Conservation (phyloP, 2,797 vertebrate genomes). For the Acestrorhynchus altus region DNA sequence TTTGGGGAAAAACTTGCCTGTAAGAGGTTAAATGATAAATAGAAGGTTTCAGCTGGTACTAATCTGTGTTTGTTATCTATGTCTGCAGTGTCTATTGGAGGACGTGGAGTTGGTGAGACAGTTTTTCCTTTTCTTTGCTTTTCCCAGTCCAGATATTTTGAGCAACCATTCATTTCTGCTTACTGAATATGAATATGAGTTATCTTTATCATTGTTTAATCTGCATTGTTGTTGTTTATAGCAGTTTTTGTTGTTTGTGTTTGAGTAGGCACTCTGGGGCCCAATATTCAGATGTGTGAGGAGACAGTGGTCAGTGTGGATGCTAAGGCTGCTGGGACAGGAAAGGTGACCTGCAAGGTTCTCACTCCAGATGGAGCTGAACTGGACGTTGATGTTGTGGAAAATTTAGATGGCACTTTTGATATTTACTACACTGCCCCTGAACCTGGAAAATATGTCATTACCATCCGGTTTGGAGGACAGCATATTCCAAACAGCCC, state of each 20-base stretch:
- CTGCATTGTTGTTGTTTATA: not conserved
- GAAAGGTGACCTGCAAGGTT: constrained; percentile 97
- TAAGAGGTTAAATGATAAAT: not conserved
- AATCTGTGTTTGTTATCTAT: constrained; percentile 35
- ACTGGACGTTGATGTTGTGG: constrained; percentile 94
- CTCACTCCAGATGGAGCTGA: constrained; percentile 92
- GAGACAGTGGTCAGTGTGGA: constrained; percentile 97
- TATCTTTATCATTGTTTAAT: not conserved
- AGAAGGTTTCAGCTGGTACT: not conserved
- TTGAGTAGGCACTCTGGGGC: constrained; percentile 82
- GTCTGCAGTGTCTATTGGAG: constrained; percentile 91
- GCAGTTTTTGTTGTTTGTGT: not conserved
- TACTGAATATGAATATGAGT: too few relatives aligned
- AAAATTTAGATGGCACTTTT: constrained; percentile 95
- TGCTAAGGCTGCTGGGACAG: constrained; percentile 94
- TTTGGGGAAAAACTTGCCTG: not conserved
- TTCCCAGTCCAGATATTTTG: not conserved
- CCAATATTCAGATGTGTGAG: constrained; percentile 91
- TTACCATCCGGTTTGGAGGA: constrained; percentile 96
- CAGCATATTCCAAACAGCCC: constrained; percentile 96
- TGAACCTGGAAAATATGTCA: constrained; percentile 93
- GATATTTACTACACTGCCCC: constrained; percentile 98
- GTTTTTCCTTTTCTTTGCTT: not conserved
- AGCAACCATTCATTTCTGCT: too few relatives aligned
- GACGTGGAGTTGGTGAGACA: constrained; percentile 87